Base-by-base conservation (phyloP, 2,797 vertebrate genomes). In the Ispidina lecontei region DNA sequence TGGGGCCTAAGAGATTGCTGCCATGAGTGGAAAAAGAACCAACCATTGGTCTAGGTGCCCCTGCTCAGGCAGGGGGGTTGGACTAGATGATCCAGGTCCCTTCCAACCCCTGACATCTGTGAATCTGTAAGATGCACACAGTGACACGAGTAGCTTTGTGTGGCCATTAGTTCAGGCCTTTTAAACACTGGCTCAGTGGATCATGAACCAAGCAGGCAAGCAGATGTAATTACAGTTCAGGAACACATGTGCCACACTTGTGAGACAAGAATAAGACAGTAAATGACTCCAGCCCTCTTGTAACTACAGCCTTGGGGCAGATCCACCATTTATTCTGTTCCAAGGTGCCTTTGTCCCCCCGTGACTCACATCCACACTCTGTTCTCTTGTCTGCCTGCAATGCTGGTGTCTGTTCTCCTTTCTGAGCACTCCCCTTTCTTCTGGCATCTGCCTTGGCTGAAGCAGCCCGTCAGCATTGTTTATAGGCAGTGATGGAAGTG, bases 161-260 rank as follows among this genome's bases (percentile, higher is more conserved):
- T 0, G 1, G 20, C 7, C 63, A 20, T 18, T 8, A 8, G 5
- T 6, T 55, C 31, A 37, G 16, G 25, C 12, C 10, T 67, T 59
- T 67, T 41, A 46, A 64, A 43, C 19, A 15, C 6, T 14, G 6
- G 3, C 33, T 26, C 31, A 43, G 7, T 5, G 3, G 21, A 14
- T 56, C 79, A 31, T 29, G 28, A 56, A 52, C 29, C 16, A 39
- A 64, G 14, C 12, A 51, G 17, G 23, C 4, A 60, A 67, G 59
- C 9, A 59, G 26, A 73, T 19, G 28, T 37, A 4, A 33, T 46
- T 10, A 16, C n/a, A 29, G 16, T 1, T 54, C 37, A 84, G 58
- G 60, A 75, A 43, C 3, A 2, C 0, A 2, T 7, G 22, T 1
- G 4, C 10, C 23, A 33, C 17, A 1, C 16, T 37, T 72, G 7